phyloP scores from a whole-genome alignment of 2,113 vertebrate genomes.

The Machaerirhynchus nigripectus region DNA sequence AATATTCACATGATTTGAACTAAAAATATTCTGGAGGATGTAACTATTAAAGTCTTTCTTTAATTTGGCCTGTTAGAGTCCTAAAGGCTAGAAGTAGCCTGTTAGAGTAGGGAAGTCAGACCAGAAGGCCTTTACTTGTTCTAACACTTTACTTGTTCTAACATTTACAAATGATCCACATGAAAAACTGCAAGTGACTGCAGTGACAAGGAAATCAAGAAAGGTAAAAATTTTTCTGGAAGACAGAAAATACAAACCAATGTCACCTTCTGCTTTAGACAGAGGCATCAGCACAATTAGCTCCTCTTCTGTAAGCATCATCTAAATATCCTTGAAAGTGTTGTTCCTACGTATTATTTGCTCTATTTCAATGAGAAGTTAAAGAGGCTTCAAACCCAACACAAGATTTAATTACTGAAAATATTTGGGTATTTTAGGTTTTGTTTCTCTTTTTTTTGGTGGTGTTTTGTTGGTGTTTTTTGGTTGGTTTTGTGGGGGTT shows the following conservation, averaged over 20 bases:
- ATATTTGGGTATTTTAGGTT: neutral
- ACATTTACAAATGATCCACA: neutral
- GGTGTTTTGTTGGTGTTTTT: neutral
- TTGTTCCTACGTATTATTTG: neutral
- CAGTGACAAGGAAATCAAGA: neutral
- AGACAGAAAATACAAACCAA: neutral
- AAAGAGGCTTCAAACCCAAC: neutral
- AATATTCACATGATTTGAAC: neutral
- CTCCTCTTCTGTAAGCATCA: neutral
- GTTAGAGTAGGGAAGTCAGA: neutral
- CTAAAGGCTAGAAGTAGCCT: neutral
- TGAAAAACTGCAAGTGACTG: neutral
- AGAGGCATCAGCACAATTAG: neutral
- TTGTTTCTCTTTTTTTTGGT: neutral
- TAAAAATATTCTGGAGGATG: neutral
- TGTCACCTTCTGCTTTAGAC: neutral
- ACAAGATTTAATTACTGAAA: neutral
- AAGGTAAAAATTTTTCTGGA: neutral
- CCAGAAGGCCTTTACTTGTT: neutral
- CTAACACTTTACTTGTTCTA: neutral
- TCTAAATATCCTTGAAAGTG: neutral
- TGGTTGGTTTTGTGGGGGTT: rapidly evolving
- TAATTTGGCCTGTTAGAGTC: neutral
- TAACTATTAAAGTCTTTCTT: neutral
- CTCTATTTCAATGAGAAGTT: neutral